Conservation (phyloP, 2,888 invertebrate species). For the Campaea margaritaria region DNA sequence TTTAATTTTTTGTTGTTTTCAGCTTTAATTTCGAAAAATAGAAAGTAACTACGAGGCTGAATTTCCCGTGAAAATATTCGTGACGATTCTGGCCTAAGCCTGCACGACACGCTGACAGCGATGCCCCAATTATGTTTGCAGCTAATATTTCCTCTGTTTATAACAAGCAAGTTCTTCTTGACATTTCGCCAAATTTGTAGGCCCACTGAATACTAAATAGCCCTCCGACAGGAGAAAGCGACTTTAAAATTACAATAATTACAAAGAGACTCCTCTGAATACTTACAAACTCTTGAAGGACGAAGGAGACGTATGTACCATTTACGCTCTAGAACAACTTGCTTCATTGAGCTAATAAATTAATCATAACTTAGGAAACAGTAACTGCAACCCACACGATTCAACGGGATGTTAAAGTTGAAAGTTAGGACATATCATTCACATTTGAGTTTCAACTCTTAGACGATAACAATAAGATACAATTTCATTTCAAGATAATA, state of each 20-base stretch:
- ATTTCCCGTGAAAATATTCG: too few species aligned
- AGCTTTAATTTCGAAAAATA: too few species aligned
- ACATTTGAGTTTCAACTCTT: constrained; percentile 38
- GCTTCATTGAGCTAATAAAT: constrained; percentile 48
- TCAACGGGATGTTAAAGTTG: constrained; percentile 43
- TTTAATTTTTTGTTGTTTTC: too few species aligned
- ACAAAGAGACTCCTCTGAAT: constrained; percentile 31
- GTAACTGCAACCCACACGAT: constrained; percentile 49
- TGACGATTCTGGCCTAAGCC: too few species aligned
- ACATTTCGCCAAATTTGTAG: constrained; percentile 36
- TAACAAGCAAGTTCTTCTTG: constrained; percentile 30
- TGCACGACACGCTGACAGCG: background rate
- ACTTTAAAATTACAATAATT: constrained; percentile 40
- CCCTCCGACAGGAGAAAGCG: constrained; percentile 28
- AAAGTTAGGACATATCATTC: constrained; percentile 36
- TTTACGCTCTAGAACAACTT: constrained; percentile 8
- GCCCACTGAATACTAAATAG: constrained; percentile 36
- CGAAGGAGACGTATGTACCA: constrained; percentile 4
- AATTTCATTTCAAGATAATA: constrained; percentile 29
- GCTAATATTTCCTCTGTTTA: constrained; percentile 14
- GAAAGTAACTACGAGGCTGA: too few species aligned
- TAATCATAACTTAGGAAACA: constrained; percentile 56
- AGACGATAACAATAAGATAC: background rate
- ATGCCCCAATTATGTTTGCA: background rate
- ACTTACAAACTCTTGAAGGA: constrained; percentile 32